Percentiles rank a stretch among this genome's conserved stretches.
These are phyloP conservation scores for Caenorhabditis zanzibari DNA, from an alignment of 2,888 invertebrate genomes.

Conservation along the genomic window DNA sequence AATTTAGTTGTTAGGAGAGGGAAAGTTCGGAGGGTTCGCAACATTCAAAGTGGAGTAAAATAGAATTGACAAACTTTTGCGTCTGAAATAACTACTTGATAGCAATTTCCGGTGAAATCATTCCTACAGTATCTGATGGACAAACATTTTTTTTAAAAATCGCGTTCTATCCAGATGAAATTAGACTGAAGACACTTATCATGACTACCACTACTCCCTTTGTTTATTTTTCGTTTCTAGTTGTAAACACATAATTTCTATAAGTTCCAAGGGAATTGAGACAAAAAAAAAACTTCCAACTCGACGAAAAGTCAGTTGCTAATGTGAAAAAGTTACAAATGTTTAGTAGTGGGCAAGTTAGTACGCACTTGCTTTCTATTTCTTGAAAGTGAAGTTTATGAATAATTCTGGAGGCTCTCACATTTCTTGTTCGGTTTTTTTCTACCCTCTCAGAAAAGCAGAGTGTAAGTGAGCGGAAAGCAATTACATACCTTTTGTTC, in stretches of 20 bases:
- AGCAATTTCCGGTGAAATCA: no score
- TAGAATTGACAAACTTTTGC: no score
- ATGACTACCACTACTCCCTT: no score
- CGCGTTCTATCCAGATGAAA: no score
- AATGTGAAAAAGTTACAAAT: conserved; percentile 60
- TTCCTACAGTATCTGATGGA: no score
- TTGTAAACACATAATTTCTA: conserved; percentile 42
- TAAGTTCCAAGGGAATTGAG: conserved; percentile 33
- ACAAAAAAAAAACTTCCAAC: conserved; percentile 18
- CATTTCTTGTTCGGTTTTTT: conserved; percentile 63
- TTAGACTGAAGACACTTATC: no score
- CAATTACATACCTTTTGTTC: conserved; percentile 57
- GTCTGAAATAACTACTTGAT: no score
- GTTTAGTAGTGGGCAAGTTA: conserved; percentile 40
- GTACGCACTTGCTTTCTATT: conserved; percentile 50
- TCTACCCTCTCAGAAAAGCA: conserved; percentile 5
- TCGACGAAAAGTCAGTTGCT: conserved; percentile 38
- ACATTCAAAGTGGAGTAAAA: not conserved
- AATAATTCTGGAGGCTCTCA: conserved; percentile 57
- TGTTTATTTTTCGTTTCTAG: conserved; percentile 1
- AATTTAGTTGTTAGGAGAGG: conserved; percentile 1
- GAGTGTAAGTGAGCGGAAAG: conserved; percentile 23
- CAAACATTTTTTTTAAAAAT: no score
- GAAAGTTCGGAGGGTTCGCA: not conserved
- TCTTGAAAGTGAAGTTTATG: conserved; percentile 46